A percentile compares a stretch with the other conserved stretches of the same genome.
Evolutionary conservation across 2,888 invertebrate species (phyloP).

Genomic region (Arctia plantaginis): DNA sequence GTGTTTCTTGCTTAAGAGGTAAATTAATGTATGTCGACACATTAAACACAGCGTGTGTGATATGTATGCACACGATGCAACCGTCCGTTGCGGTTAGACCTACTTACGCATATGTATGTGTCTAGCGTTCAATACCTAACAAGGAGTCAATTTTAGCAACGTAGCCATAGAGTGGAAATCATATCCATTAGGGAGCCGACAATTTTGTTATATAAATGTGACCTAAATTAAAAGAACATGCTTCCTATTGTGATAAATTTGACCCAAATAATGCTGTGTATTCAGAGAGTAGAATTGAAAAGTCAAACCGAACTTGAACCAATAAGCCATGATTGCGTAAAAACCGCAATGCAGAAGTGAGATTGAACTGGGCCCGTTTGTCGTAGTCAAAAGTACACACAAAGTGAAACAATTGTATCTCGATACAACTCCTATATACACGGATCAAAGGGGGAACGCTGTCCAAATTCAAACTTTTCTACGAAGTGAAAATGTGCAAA

Average conservation of each 20-base stretch:
- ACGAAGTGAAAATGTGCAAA: slow-evolving; percentile 12
- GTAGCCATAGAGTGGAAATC: neutral
- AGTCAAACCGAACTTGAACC: neutral
- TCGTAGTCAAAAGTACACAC: slow-evolving; percentile 33
- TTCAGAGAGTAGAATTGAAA: neutral
- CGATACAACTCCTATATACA: slow-evolving; percentile 15
- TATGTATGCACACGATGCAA: slow-evolving; percentile 20
- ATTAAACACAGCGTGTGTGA: slow-evolving; percentile 14
- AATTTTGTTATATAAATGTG: neutral
- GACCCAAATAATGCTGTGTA: neutral
- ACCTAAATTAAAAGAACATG: neutral
- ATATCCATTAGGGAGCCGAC: neutral
- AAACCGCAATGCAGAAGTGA: slow-evolving; percentile 49
- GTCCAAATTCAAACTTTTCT: slow-evolving; percentile 8
- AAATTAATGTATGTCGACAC: slow-evolving; percentile 21
- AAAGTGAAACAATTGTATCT: slow-evolving; percentile 35
- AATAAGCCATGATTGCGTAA: slow-evolving; percentile 13
- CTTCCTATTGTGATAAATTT: neutral
- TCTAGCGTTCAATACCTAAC: neutral
- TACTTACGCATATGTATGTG: slow-evolving; percentile 13
- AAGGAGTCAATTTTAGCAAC: neutral
- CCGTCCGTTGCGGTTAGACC: slow-evolving; percentile 15
- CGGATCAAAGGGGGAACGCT: slow-evolving; percentile 25
- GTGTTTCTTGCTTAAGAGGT: slow-evolving; percentile 11
- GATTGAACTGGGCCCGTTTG: slow-evolving; percentile 31